Percentiles rank a stretch among this genome's conserved stretches.
These are phyloP conservation scores for Hippocampus guttulatus DNA, from an alignment of 2,113 vertebrate genomes.

Conservation along the genomic window DNA sequence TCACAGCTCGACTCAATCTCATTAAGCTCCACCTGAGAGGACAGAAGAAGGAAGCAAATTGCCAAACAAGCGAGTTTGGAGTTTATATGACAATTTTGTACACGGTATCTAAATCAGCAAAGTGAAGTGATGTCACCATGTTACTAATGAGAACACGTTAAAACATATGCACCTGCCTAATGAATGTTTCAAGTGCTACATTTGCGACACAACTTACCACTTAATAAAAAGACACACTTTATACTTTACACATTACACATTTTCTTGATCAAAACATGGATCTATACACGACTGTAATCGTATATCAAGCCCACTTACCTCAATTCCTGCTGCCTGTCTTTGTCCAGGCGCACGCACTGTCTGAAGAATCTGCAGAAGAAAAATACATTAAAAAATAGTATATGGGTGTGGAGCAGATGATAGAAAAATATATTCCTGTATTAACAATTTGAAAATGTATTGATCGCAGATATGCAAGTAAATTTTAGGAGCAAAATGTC, in stretches of 20 bases:
- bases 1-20: slow-evolving; percentile 96
- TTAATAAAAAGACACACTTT: background rate
- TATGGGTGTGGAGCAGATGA: no score
- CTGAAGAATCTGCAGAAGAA: slow-evolving; percentile 82
- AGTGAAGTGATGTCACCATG: background rate
- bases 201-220: background rate
- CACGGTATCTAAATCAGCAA: background rate
- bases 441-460: no score
- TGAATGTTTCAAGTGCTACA: background rate
- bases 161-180: background rate
- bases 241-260: background rate
- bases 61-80: background rate
- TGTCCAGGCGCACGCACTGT: slow-evolving; percentile 87
- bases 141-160: background rate
- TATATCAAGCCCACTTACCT: slow-evolving; percentile 70
- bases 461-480: no score
- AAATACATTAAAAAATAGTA: background rate
- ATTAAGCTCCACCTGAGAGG: slow-evolving; percentile 86
- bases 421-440: no score
- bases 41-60: background rate
- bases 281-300: background rate
- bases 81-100: background rate
- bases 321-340: slow-evolving; percentile 89
- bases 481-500: no score
- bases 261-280: slow-evolving; percentile 5